A percentile compares a stretch with the other conserved stretches of the same genome.
These are phyloP conservation scores for Apis florea DNA, from an alignment of 1,140 invertebrate genomes.

Conservation along the genomic window DNA sequence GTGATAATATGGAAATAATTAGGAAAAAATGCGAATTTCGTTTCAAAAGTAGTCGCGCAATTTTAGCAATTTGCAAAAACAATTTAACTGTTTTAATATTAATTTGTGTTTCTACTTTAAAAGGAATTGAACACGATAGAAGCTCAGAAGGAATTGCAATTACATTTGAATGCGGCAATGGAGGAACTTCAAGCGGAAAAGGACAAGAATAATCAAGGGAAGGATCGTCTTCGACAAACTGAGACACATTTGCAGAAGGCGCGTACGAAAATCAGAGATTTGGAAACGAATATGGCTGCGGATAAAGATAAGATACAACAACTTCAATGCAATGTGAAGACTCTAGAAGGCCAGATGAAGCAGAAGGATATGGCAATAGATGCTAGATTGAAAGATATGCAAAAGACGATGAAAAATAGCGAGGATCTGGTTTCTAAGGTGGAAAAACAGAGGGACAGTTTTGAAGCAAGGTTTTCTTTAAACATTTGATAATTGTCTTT, in stretches of 20 bases:
- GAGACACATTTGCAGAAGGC: slow-evolving; percentile 62
- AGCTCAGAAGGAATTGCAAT: slow-evolving; percentile 34
- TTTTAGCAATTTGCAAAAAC: too few species aligned
- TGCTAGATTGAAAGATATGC: slow-evolving; percentile 60
- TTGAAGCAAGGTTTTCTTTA: slow-evolving; percentile 63
- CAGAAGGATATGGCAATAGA: slow-evolving; percentile 65
- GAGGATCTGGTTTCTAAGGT: slow-evolving; percentile 59
- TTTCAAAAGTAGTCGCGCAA: too few species aligned
- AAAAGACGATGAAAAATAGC: slow-evolving; percentile 64
- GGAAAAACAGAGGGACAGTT: slow-evolving; percentile 68
- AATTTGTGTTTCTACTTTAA: too few species aligned
- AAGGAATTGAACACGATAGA: background rate
- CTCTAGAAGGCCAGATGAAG: slow-evolving; percentile 59
- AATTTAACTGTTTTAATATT: too few species aligned
- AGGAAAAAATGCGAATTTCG: too few species aligned
- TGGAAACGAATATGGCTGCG: slow-evolving; percentile 53
- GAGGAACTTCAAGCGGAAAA: slow-evolving; percentile 48
- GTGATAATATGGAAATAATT: too few species aligned
- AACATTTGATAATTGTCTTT: background rate
- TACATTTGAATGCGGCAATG: background rate
- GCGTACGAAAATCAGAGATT: slow-evolving; percentile 55
- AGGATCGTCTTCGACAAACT: slow-evolving; percentile 43
- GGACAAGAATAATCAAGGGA: slow-evolving; percentile 52
- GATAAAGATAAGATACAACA: slow-evolving; percentile 59
- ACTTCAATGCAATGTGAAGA: slow-evolving; percentile 61